phyloP scores from a whole-genome alignment of 2,888 invertebrate genomes.

The Acanthosepion esculentum region DNA sequence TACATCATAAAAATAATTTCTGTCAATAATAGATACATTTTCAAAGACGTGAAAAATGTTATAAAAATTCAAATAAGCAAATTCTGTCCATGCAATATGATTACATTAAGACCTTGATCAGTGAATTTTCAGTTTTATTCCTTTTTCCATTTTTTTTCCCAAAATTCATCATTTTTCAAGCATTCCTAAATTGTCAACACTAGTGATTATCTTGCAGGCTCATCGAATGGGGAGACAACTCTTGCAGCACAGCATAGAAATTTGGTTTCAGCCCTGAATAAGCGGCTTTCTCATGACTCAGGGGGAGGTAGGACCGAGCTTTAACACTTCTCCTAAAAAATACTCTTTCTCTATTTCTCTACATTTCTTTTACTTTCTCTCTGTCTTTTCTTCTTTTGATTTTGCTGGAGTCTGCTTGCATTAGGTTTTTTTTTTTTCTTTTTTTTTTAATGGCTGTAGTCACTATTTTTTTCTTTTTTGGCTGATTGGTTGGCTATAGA shows the following conservation, averaged over 20 bases:
- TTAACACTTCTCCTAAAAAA: constrained; percentile 36
- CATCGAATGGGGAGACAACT: constrained; percentile 46
- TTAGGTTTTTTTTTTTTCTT: no score
- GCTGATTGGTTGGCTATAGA: not conserved
- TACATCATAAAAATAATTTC: no score
- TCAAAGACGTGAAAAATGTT: no score
- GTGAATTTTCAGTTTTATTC: no score
- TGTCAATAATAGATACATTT: no score
- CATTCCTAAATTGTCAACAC: constrained; percentile 33
- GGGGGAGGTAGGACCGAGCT: constrained; percentile 46
- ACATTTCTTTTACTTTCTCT: not conserved
- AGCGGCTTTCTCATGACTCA: constrained; percentile 48
- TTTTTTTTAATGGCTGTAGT: not conserved
- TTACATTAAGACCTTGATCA: no score
- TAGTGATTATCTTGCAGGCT: constrained; percentile 46
- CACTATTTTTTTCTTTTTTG: not conserved
- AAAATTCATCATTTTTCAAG: not conserved
- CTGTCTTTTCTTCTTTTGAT: not conserved
- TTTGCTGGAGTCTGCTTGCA: not conserved
- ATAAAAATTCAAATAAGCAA: no score
- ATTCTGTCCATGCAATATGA: no score
- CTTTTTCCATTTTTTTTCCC: not conserved
- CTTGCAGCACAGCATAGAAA: constrained; percentile 59
- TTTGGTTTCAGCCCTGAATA: constrained; percentile 61
- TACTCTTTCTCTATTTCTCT: not conserved